Conservation (phyloP, 2,888 invertebrate genomes). For the Geotrupes spiniger region DNA sequence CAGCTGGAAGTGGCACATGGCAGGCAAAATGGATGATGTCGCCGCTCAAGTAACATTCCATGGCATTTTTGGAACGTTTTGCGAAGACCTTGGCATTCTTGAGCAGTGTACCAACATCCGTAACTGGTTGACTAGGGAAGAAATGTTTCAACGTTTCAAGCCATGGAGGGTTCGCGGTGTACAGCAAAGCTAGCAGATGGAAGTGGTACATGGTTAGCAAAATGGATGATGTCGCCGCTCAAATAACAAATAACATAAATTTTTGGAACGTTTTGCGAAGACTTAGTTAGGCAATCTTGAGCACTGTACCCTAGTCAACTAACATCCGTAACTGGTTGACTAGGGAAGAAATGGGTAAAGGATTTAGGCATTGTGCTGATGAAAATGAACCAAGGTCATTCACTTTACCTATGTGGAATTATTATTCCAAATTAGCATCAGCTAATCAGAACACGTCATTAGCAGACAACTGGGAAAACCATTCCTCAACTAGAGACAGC, state of each 20-base stretch:
- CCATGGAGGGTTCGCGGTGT: background rate
- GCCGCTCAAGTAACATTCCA: constrained; percentile 24
- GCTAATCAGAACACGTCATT: background rate
- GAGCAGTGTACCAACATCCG: constrained; percentile 10
- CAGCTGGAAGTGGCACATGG: constrained; percentile 10
- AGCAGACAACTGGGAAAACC: constrained; percentile 3
- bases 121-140: constrained; percentile 15
- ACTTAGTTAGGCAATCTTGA: constrained; percentile 20
- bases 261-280: constrained; percentile 23
- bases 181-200: background rate
- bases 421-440: background rate
- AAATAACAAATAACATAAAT: constrained; percentile 24
- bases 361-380: too few species aligned
- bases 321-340: constrained; percentile 10
- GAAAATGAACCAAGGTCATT: too few species aligned
- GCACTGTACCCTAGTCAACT: constrained; percentile 14
- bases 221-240: constrained; percentile 18
- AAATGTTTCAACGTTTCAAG: too few species aligned
- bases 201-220: constrained; percentile 15
- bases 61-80: constrained; percentile 23
- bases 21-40: constrained; percentile 17
- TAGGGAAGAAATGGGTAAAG: constrained; percentile 15
- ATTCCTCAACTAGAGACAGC: background rate
- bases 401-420: background rate
- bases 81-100: constrained; percentile 22